These are phyloP conservation scores for Melanotaenia trifasciata DNA, from an alignment of 2,797 vertebrate genomes.

Conservation along the genomic window DNA sequence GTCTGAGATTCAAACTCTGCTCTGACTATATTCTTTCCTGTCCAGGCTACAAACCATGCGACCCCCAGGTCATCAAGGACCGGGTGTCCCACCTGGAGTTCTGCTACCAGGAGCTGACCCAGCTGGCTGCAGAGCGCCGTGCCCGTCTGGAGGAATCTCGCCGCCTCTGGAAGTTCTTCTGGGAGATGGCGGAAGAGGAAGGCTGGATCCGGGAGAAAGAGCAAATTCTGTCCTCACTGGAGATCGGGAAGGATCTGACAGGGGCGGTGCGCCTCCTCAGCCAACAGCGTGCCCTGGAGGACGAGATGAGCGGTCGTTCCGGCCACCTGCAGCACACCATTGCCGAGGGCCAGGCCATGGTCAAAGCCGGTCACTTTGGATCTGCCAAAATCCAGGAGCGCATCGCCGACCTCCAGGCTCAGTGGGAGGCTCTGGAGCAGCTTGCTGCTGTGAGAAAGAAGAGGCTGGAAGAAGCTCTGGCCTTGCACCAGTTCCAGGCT, in stretches of 20 bases:
- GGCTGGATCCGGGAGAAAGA: constrained; percentile 98
- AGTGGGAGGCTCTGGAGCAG: constrained; percentile 93
- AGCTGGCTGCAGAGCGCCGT: constrained; percentile 91
- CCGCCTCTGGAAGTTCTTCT: constrained; percentile 99
- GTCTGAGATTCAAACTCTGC: no score
- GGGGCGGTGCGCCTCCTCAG: constrained; percentile 92
- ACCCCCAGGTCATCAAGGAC: constrained; percentile 96
- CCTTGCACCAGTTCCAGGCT: constrained; percentile 96
- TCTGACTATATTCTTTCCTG: neutral
- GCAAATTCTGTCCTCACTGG: constrained; percentile 95
- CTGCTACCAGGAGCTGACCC: constrained; percentile 96
- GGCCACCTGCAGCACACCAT: constrained; percentile 93
- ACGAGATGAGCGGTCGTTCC: constrained; percentile 94
- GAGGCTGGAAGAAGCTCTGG: constrained; percentile 86
- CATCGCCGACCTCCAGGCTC: constrained; percentile 88
- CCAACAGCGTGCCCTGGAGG: constrained; percentile 95
- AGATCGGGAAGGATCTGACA: constrained; percentile 95
- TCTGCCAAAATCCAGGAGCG: constrained; percentile 94
- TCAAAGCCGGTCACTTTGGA: constrained; percentile 93
- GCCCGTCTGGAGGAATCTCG: constrained; percentile 95
- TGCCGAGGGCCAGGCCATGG: constrained; percentile 87
- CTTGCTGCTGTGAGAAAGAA: constrained; percentile 92
- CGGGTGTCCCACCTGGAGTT: constrained; percentile 97
- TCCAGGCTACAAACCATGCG: constrained; percentile 96
- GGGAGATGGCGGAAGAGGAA: constrained; percentile 99